Conservation (phyloP, 2,888 invertebrate genomes). For the Crocallis elinguaria region DNA sequence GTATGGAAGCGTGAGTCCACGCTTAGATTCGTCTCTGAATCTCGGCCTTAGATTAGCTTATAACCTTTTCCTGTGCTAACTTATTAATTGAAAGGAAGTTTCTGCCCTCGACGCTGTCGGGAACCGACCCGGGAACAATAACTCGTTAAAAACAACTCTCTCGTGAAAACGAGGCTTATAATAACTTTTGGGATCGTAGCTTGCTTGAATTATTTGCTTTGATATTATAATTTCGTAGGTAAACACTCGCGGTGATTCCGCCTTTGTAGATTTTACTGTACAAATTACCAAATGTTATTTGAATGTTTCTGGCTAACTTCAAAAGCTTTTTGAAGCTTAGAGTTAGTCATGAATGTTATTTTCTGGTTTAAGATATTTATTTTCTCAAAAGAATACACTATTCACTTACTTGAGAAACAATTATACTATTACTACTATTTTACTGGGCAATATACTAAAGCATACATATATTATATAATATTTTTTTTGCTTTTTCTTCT, state of each 20-base stretch:
- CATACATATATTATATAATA: no score
- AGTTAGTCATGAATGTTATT: no score
- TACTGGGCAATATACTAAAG: no score
- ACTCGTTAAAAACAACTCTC: constrained; percentile 34
- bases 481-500: no score
- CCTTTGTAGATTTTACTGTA: constrained; percentile 29
- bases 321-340: constrained; percentile 15
- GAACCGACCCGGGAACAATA: constrained; percentile 29
- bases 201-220: constrained; percentile 34
- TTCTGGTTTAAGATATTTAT: no score
- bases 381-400: no score
- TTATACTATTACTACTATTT: no score
- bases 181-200: constrained; percentile 27
- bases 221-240: constrained; percentile 25
- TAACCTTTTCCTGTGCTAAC: constrained; percentile 50
- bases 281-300: constrained; percentile 17
- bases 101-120: constrained; percentile 6
- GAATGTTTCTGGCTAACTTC: constrained; percentile 14
- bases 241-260: constrained; percentile 29
- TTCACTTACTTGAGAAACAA: no score
- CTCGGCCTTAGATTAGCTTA: no score
- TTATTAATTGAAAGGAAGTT: constrained; percentile 32
- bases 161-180: constrained; percentile 27
- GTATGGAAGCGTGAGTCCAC: no score
- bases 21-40: no score